Conservation (phyloP, 1,140 invertebrate species). For the Drosophila ficusphila region DNA sequence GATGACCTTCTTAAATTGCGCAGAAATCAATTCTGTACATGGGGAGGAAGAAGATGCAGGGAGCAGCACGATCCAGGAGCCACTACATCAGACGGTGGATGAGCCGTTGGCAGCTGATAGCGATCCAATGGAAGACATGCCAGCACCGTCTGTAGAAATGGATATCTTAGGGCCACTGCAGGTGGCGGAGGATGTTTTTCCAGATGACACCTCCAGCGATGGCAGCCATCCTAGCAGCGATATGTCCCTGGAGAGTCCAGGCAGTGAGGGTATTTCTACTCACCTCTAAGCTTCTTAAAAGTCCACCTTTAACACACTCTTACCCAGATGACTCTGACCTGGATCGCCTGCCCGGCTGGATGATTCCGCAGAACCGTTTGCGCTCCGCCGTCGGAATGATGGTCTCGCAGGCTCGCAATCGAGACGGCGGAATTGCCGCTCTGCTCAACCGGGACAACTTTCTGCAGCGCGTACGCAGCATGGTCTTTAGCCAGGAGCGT, state of each 20-base stretch:
- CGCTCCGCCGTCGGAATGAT: constrained; percentile 61
- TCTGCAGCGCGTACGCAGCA: constrained; percentile 70
- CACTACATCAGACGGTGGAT: background rate
- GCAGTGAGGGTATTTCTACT: constrained; percentile 52
- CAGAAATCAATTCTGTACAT: constrained; percentile 58
- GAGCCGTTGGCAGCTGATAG: background rate
- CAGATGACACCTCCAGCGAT: constrained; percentile 4
- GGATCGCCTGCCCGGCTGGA: constrained; percentile 60
- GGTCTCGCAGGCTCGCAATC: constrained; percentile 55
- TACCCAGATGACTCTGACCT: constrained; percentile 57
- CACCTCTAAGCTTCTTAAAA: background rate
- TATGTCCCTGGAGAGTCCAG: constrained; percentile 68
- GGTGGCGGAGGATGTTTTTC: background rate
- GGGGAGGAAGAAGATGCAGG: constrained; percentile 3
- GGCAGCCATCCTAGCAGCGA: constrained; percentile 41
- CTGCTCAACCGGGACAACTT: constrained; percentile 66
- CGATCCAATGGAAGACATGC: constrained; percentile 33
- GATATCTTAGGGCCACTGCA: constrained; percentile 18
- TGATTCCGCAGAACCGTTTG: constrained; percentile 62
- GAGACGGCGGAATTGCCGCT: constrained; percentile 64
- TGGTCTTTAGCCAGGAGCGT: constrained; percentile 72
- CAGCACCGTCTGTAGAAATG: constrained; percentile 1
- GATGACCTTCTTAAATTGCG: constrained; percentile 3
- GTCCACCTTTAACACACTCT: background rate
- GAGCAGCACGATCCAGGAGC: background rate